A percentile compares a stretch with the other conserved stretches of the same genome.
phyloP scores from a whole-genome alignment of 2,888 invertebrate species.

The Pterostichus madidus region DNA sequence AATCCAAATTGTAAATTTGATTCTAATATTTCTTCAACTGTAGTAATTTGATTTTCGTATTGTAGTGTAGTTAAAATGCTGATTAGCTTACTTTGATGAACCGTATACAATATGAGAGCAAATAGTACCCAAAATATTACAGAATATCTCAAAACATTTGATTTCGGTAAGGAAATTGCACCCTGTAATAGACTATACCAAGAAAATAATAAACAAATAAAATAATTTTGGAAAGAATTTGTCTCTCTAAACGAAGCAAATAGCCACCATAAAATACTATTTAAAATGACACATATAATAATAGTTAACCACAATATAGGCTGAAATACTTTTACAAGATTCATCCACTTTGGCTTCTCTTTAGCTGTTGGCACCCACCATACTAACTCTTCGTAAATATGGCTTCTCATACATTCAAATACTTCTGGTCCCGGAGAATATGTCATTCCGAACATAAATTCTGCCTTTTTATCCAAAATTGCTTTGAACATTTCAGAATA shows the following conservation, averaged over 20 bases:
- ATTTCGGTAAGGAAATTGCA: background rate
- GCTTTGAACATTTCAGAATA: conserved; percentile 56
- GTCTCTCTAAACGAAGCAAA: background rate
- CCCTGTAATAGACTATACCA: conserved; percentile 16
- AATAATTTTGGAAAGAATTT: background rate
- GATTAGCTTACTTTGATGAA: conserved; percentile 52
- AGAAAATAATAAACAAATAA: conserved; percentile 7
- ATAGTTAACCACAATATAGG: conserved; percentile 21
- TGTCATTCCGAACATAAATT: conserved; percentile 62
- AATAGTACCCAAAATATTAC: conserved; percentile 43
- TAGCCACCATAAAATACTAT: conserved; percentile 4
- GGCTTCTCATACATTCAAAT: conserved; percentile 51
- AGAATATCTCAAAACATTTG: background rate
- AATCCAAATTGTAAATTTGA: conserved; percentile 46
- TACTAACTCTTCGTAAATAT: conserved; percentile 36
- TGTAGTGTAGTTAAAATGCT: conserved; percentile 52
- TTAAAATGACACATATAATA: background rate
- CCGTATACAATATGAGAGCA: conserved; percentile 34
- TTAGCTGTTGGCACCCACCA: conserved; percentile 63
- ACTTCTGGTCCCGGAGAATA: background rate
- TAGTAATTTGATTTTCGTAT: conserved; percentile 57
- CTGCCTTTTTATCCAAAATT: conserved; percentile 33
- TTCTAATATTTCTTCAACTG: conserved; percentile 44
- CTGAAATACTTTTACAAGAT: conserved; percentile 56
- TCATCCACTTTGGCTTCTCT: conserved; percentile 57